Base-by-base conservation (phyloP, 2,797 vertebrate species). In the Myotis pilosus region DNA sequence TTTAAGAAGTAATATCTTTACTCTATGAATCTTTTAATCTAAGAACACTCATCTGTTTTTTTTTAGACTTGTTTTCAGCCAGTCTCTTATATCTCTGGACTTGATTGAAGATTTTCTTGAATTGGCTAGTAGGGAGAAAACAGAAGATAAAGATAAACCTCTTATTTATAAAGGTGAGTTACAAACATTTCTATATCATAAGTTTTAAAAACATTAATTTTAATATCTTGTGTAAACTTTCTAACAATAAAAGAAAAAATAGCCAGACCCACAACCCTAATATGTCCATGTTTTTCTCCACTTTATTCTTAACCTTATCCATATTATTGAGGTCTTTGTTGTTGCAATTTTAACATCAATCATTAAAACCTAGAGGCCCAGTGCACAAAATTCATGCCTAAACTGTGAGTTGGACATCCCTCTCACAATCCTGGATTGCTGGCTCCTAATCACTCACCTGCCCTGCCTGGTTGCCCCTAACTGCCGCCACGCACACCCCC, bases 101-200 rank as follows among this genome's bases (percentile, higher is more conserved):
- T 98, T 99, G 96, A 99, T 99, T 90, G 99, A 99, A 97, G 99
- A 99, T 98, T 99, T 99, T 98, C 98, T 99, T 96, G 99, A 99
- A 94, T 97, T 99, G 96, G 98, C 99, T 86, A 99, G 98, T 98
- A 98, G 98, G 96, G 99, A 99, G 76, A 98, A 99, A 97, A 86
- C 97, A 75, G 96, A 97, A 84, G 99, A 99, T 68, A 99, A 99
- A 94, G 98, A 97, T 0, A 99, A 99, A 72, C 47, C 98, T 85
- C 97, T 99, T 80, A 98, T 99, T 87, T 99, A 99, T 97, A 99
- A 99, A 99, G 99, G 99, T 99, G 97, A 91, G 96, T 86, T 94
- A 95, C 17, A 81, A 94, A 81, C 30, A 74, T 53, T 96, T 95
- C 11, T 82, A 17, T 90, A 76, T 64, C 51, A 22, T 72, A 49